A percentile compares a stretch with the other conserved stretches of the same genome.
phyloP scores from a whole-genome alignment of 2,888 invertebrate genomes.

The Leptopilina syphax region DNA sequence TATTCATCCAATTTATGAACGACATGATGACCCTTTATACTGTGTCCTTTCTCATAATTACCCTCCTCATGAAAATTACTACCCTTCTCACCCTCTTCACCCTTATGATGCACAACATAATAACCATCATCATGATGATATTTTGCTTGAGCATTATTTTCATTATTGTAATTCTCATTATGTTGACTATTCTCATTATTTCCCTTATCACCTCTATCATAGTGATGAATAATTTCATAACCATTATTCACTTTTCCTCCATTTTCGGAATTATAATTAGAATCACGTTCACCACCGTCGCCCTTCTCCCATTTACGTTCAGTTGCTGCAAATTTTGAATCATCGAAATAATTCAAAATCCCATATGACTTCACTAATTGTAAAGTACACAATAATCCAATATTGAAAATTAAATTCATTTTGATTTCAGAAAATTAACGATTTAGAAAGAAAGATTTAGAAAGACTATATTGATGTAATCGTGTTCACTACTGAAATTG shows the following conservation, averaged over 20 bases:
- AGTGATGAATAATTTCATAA: slow-evolving; percentile 84
- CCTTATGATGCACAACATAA: slow-evolving; percentile 82
- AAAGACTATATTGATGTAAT: too few relatives aligned
- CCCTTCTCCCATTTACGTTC: slow-evolving; percentile 81
- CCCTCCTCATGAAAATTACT: slow-evolving; percentile 84
- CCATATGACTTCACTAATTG: too few relatives aligned
- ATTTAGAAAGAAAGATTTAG: too few relatives aligned
- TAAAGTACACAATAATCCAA: too few relatives aligned
- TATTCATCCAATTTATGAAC: slow-evolving; percentile 91
- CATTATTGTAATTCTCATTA: slow-evolving; percentile 81
- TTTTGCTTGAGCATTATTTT: slow-evolving; percentile 81
- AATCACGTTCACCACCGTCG: slow-evolving; percentile 83
- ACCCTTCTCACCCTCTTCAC: slow-evolving; percentile 83
- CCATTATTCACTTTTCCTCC: slow-evolving; percentile 86
- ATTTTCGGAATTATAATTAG: slow-evolving; percentile 82
- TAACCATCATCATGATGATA: slow-evolving; percentile 84
- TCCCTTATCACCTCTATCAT: slow-evolving; percentile 84
- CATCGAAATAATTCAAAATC: too few relatives aligned
- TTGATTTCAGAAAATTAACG: too few relatives aligned
- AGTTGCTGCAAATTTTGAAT: slow-evolving; percentile 74
- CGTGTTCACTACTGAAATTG: too few relatives aligned
- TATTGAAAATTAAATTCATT: too few relatives aligned
- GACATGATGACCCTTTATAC: slow-evolving; percentile 91
- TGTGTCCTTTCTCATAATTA: slow-evolving; percentile 89
- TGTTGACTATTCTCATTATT: slow-evolving; percentile 85